Evolutionary conservation across 2,113 vertebrate genomes (phyloP), one percentile per base, ranked within the genome.

Genomic region (Sorex fumeus): DNA sequence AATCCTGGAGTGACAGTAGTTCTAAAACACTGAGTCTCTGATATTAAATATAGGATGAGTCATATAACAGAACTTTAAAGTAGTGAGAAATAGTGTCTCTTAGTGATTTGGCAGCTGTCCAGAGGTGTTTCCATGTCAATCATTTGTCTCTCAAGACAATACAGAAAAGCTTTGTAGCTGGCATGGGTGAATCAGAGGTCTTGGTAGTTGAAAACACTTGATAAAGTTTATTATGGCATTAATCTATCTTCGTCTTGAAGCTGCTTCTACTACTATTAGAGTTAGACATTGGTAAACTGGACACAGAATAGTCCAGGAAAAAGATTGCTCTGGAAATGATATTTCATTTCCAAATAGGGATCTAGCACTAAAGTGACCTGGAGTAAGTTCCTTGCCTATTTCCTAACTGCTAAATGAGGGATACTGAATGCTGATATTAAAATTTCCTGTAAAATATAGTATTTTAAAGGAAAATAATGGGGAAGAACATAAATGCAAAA

Each of bases 381-480:
- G 12, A 57, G 15, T 50, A 62, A 57, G 47, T 40, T 69, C 15
- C 19, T 69, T 27, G 7, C 27, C 67, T 43, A 82, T 91, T 40
- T 79, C 67, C n/a, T 79, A 69, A 57, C 71, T 34, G 80, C 7
- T 50, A 71, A 75, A 74, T 0, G 5, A 80, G 27, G 27, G 60
- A 62, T 75, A 69, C 1, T 75, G 36, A 45, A 67, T 40, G 27
- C n/a, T 92, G 74, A 74, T 84, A 15, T 40, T 84, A 62, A 92
- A 94, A 75, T 32, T 23, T 23, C 34, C 47, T 60, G n/a, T 32
- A 84, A 66, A 40, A 79, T 27, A 66, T 53, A 53, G 25, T 69
- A n/a, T 75, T 80, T 88, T 47, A 79, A 88, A 75, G 57, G n/a
- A 45, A 91, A 79, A 88, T 60, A 64, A 32, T 40, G 45, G 66